These are phyloP conservation scores for Serripes groenlandicus DNA, from an alignment of 2,888 invertebrate genomes.

Conservation along the genomic window DNA sequence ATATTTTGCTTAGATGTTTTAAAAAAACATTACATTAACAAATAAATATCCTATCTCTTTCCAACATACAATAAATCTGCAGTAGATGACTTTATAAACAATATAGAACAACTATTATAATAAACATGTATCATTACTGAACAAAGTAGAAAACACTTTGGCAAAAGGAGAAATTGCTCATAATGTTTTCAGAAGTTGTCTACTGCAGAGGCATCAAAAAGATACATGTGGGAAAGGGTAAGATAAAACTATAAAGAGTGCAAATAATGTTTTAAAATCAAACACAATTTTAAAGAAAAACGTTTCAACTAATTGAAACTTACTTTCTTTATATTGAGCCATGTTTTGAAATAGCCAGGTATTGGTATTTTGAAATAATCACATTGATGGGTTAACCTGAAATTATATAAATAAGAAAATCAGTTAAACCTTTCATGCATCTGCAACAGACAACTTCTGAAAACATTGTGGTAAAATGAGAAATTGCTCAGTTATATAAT, in stretches of 20 bases:
- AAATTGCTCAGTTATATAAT: not conserved
- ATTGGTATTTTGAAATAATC: slow-evolving; percentile 81
- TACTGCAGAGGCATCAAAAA: not conserved
- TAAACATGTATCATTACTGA: too few species aligned
- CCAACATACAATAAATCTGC: too few species aligned
- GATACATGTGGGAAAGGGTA: not conserved
- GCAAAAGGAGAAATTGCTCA: slow-evolving; percentile 4
- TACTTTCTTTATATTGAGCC: slow-evolving; percentile 89
- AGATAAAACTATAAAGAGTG: too few species aligned
- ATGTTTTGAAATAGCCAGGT: slow-evolving; percentile 86
- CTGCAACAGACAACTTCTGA: too few species aligned
- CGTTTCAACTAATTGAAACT: not conserved
- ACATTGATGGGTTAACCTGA: slow-evolving; percentile 88
- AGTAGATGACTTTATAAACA: too few species aligned
- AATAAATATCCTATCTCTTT: too few species aligned
- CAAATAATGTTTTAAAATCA: too few species aligned
- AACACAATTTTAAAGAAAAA: too few species aligned
- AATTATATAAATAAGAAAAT: slow-evolving; percentile 18
- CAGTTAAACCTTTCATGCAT: not conserved
- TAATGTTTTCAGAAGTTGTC: slow-evolving; percentile 10
- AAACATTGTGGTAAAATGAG: not conserved
- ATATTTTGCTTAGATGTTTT: too few species aligned
- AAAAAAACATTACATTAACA: too few species aligned
- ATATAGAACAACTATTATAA: too few species aligned
- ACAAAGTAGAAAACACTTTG: not conserved